Evolutionary conservation across 2,888 invertebrate species (phyloP).

Genomic region (Cheilosia impressa): DNA sequence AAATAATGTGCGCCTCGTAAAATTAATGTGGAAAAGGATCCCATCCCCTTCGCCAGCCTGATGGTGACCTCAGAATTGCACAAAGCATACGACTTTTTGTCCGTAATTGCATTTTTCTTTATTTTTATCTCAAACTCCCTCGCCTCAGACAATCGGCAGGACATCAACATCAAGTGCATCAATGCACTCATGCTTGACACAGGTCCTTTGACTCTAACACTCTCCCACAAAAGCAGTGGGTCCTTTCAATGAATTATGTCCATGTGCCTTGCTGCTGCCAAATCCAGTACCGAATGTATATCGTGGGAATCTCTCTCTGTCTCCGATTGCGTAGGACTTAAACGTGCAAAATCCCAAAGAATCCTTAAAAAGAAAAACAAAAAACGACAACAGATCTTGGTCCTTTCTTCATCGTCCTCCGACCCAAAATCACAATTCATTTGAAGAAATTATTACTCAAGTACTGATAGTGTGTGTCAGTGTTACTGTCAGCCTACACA

Average conservation of each 20-base stretch:
- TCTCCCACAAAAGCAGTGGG: slow-evolving; percentile 23
- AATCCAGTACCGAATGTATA: slow-evolving; percentile 28
- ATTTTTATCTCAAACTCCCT: not conserved
- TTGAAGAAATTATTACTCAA: slow-evolving; percentile 34
- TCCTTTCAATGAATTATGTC: slow-evolving; percentile 65
- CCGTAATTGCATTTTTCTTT: slow-evolving; percentile 42
- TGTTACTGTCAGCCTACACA: slow-evolving; percentile 8
- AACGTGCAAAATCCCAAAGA: slow-evolving; percentile 55
- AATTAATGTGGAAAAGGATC: slow-evolving; percentile 55
- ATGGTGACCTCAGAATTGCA: slow-evolving; percentile 40
- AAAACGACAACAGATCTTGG: slow-evolving; percentile 11
- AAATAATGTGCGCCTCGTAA: slow-evolving; percentile 28
- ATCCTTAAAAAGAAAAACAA: slow-evolving; percentile 13
- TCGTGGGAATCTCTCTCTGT: slow-evolving; percentile 63
- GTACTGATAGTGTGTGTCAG: slow-evolving; percentile 21
- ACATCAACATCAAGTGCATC: slow-evolving; percentile 74
- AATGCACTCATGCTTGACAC: slow-evolving; percentile 70
- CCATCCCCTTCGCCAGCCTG: not conserved
- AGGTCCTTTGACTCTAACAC: slow-evolving; percentile 62
- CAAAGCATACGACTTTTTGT: slow-evolving; percentile 8
- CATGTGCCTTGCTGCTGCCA: slow-evolving; percentile 61
- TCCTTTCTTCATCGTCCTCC: slow-evolving; percentile 44
- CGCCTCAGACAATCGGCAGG: slow-evolving; percentile 55
- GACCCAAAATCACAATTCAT: slow-evolving; percentile 27
- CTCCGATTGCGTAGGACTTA: slow-evolving; percentile 28